A percentile compares a stretch with the other conserved stretches of the same genome.
Conservation (phyloP, 2,888 invertebrate species). For the Philopedon plagiatum region DNA sequence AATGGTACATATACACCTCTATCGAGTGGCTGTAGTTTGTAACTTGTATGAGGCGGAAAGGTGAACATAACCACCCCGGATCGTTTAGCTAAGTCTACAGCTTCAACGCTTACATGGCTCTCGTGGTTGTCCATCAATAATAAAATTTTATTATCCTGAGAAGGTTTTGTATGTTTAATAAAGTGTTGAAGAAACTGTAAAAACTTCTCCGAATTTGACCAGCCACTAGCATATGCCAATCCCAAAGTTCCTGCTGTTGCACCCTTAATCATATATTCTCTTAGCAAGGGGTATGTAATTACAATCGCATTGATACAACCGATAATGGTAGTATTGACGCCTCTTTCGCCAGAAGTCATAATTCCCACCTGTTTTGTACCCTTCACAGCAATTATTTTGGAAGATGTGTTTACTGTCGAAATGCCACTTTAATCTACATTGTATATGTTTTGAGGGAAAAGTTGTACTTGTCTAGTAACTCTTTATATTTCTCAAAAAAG, state of each 20-base stretch:
- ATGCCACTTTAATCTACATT: constrained; percentile 1
- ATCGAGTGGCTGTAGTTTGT: no score
- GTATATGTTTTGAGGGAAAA: not conserved
- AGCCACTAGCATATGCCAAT: not conserved
- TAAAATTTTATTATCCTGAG: no score
- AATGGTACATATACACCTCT: no score
- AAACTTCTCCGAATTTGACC: constrained; percentile 22
- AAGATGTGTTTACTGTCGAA: constrained; percentile 28
- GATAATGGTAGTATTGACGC: constrained; percentile 27
- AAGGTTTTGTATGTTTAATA: no score
- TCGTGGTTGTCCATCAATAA: no score
- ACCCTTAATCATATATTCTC: constrained; percentile 10
- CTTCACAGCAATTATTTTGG: constrained; percentile 35
- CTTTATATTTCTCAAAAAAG: constrained; percentile 2
- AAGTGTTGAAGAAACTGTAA: no score
- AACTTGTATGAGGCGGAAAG: no score
- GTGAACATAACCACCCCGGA: constrained; percentile 12
- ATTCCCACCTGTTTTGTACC: constrained; percentile 42
- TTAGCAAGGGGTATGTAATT: not conserved
- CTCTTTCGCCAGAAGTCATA: constrained; percentile 42
- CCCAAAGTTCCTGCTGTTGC: constrained; percentile 3
- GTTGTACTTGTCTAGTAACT: constrained; percentile 4
- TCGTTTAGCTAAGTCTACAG: constrained; percentile 10
- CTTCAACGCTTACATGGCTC: no score
- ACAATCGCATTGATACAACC: constrained; percentile 26